phyloP scores from a whole-genome alignment of 2,113 vertebrate genomes.

The Rhinogobius similis region DNA sequence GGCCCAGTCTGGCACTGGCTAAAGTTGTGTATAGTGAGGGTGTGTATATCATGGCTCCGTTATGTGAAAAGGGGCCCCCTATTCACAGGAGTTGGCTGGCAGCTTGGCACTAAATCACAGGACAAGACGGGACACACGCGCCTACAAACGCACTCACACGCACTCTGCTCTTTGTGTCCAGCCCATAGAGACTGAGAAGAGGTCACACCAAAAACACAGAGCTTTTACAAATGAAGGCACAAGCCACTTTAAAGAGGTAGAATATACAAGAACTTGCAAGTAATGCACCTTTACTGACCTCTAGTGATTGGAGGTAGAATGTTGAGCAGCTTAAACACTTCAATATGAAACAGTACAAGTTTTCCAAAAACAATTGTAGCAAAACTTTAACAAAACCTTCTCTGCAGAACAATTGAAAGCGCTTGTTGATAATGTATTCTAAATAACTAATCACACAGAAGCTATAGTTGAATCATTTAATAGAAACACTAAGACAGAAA shows the following conservation, averaged over 20 bases:
- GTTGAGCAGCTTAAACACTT: not conserved
- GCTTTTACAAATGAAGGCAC: constrained; percentile 37
- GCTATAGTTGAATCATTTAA: no score
- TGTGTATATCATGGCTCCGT: constrained; percentile 57
- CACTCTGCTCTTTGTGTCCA: constrained; percentile 56
- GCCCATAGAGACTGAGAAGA: constrained; percentile 51
- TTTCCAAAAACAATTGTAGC: no score
- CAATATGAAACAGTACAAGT: not conserved
- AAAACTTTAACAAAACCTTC: no score
- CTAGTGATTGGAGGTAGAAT: not conserved
- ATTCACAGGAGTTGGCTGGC: constrained; percentile 69
- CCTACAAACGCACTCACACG: constrained; percentile 18
- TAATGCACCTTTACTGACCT: not conserved
- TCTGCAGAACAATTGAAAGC: no score
- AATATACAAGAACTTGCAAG: not conserved
- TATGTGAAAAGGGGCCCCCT: constrained; percentile 74
- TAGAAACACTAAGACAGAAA: no score
- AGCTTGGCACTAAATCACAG: constrained; percentile 79
- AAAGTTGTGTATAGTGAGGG: constrained; percentile 32
- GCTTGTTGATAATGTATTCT: no score
- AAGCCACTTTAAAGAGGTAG: constrained; percentile 9
- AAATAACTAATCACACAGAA: no score
- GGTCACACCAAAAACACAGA: constrained; percentile 60
- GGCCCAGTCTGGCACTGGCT: constrained; percentile 69
- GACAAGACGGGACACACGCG: constrained; percentile 50